Conservation (phyloP, 2,888 invertebrate species). For the Perizoma flavofasciatum region DNA sequence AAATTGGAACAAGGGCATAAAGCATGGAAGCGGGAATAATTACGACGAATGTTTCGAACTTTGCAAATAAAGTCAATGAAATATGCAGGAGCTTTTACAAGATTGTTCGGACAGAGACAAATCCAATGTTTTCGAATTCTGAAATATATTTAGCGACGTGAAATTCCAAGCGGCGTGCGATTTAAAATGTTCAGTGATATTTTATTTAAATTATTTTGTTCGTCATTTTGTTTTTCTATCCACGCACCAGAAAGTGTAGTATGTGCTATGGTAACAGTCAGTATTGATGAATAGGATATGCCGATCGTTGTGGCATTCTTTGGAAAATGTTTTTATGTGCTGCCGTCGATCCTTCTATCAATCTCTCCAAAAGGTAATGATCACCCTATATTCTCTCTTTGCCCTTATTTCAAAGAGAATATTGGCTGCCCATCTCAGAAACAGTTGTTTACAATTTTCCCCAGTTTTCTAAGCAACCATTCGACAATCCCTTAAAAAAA, state of each 20-base stretch:
- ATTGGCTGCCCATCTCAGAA: background rate
- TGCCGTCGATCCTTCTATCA: too few species aligned
- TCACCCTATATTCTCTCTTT: too few species aligned
- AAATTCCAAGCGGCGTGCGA: conserved; percentile 9
- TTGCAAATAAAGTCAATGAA: conserved; percentile 25
- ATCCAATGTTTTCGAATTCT: conserved; percentile 16
- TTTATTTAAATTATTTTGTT: too few species aligned
- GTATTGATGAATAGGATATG: too few species aligned
- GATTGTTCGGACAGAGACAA: conserved; percentile 23
- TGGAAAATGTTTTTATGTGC: too few species aligned
- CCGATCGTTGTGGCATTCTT: too few species aligned
- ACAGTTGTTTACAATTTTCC: conserved; percentile 19
- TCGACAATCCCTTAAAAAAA: conserved; percentile 46
- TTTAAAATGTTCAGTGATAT: conserved; percentile 11
- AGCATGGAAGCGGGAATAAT: conserved; percentile 8
- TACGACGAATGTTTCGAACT: conserved; percentile 6
- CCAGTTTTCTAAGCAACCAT: conserved; percentile 37
- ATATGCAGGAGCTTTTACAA: conserved; percentile 28
- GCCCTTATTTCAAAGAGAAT: too few species aligned
- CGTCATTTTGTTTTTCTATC: too few species aligned
- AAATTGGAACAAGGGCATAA: conserved; percentile 12
- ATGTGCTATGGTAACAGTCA: too few species aligned
- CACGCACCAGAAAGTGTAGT: too few species aligned
- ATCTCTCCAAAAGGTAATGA: too few species aligned
- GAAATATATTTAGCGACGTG: conserved; percentile 9